phyloP scores from a whole-genome alignment of 2,888 invertebrate genomes.

The Diloba caeruleocephala region DNA sequence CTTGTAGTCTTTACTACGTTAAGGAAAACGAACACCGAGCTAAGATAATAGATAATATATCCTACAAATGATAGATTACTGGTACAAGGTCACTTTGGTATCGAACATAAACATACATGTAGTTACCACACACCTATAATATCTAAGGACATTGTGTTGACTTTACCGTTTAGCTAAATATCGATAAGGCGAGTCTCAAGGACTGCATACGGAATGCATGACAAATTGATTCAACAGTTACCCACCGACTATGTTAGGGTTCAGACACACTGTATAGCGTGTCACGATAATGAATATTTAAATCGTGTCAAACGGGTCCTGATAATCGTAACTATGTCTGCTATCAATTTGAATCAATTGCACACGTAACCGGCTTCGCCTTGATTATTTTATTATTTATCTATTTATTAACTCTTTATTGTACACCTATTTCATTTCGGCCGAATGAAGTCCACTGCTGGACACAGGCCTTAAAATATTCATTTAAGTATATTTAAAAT shows the following conservation, averaged over 20 bases:
- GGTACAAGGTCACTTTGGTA: too few relatives aligned
- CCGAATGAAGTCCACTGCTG: too few relatives aligned
- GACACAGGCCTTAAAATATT: too few relatives aligned
- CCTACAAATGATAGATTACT: neutral
- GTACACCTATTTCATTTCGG: too few relatives aligned
- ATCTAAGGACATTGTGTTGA: conserved; percentile 40
- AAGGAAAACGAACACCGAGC: too few relatives aligned
- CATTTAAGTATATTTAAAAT: too few relatives aligned
- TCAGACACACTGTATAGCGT: conserved; percentile 10
- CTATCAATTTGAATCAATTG: too few relatives aligned
- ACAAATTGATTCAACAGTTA: conserved; percentile 69
- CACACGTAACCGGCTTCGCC: too few relatives aligned
- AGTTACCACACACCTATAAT: neutral
- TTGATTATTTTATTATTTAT: too few relatives aligned
- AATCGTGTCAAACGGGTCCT: too few relatives aligned
- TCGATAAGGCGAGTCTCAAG: conserved; percentile 64
- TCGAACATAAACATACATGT: neutral
- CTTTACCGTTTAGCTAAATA: conserved; percentile 55
- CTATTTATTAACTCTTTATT: too few relatives aligned
- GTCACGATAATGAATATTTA: neutral
- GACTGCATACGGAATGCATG: conserved; percentile 60
- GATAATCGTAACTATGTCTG: too few relatives aligned
- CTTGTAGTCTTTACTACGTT: neutral
- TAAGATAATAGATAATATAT: neutral
- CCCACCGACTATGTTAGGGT: conserved; percentile 37